Conservation (phyloP, 2,113 vertebrate genomes). For the Rhynchomys soricoides region DNA sequence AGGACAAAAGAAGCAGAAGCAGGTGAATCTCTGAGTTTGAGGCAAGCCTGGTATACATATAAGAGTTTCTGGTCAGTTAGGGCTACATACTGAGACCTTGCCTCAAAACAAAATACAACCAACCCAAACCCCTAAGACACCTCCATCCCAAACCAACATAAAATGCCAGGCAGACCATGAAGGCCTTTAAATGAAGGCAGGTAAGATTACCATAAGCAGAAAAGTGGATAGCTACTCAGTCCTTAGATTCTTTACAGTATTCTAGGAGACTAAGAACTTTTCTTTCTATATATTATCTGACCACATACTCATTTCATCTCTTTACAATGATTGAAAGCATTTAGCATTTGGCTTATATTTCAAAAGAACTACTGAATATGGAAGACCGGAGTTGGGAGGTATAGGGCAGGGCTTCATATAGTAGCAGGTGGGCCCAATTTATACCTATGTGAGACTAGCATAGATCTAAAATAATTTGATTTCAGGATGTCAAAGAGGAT, state of each 20-base stretch:
- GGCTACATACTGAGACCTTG: neutral
- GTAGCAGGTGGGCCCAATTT: neutral
- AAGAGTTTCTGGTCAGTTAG: neutral
- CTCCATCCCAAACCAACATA: neutral
- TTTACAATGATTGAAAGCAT: constrained; percentile 34
- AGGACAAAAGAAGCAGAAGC: neutral
- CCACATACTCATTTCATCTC: neutral
- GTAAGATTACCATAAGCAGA: neutral
- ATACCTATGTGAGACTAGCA: neutral
- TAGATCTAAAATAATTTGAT: constrained; percentile 34
- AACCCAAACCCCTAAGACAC: neutral
- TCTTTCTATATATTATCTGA: constrained; percentile 36
- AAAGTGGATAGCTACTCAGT: neutral
- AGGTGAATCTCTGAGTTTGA: neutral
- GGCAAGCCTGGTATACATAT: neutral
- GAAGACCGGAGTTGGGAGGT: neutral
- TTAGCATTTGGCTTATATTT: constrained; percentile 19
- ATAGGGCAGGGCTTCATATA: constrained; percentile 9
- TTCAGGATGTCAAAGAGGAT: neutral
- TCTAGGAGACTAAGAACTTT: constrained; percentile 14
- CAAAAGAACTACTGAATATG: neutral
- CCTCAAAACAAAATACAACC: neutral
- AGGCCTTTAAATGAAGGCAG: neutral
- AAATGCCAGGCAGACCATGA: neutral
- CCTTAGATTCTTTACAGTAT: neutral